Conservation (phyloP, 2,113 vertebrate genomes). For the Pygoscelis adeliae region DNA sequence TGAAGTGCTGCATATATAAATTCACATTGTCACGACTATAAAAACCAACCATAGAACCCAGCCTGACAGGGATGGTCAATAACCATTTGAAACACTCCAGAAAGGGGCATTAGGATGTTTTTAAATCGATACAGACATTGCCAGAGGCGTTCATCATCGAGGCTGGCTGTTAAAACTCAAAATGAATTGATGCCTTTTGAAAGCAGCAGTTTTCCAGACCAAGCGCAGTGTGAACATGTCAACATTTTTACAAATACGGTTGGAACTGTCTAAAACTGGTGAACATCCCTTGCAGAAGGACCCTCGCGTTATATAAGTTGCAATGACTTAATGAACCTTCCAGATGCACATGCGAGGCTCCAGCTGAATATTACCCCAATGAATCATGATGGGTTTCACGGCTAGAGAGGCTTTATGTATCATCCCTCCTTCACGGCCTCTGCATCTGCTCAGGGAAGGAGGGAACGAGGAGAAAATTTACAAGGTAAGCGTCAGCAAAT, state of each 20-base stretch:
- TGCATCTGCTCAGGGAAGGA: not conserved
- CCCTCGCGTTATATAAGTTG: rapidly evolving
- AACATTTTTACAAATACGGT: not conserved
- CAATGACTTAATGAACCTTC: constrained; percentile 28
- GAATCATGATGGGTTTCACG: not conserved
- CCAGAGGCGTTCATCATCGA: not conserved
- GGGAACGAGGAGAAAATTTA: not conserved
- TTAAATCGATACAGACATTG: not conserved
- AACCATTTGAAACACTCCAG: not conserved
- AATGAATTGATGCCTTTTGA: not conserved
- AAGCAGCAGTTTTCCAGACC: not conserved
- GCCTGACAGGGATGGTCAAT: not conserved
- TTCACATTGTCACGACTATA: not conserved
- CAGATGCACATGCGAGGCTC: not conserved
- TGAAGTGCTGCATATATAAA: not conserved
- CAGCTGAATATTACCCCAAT: not conserved
- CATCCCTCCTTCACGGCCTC: not conserved
- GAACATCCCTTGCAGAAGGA: not conserved
- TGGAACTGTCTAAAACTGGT: not conserved
- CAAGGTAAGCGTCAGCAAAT: not conserved
- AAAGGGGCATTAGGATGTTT: not conserved
- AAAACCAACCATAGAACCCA: not conserved
- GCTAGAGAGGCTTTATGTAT: not conserved
- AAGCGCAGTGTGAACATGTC: not conserved
- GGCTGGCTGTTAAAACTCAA: not conserved